Conservation (phyloP, 2,113 vertebrate species). For the Grallaria varia region DNA sequence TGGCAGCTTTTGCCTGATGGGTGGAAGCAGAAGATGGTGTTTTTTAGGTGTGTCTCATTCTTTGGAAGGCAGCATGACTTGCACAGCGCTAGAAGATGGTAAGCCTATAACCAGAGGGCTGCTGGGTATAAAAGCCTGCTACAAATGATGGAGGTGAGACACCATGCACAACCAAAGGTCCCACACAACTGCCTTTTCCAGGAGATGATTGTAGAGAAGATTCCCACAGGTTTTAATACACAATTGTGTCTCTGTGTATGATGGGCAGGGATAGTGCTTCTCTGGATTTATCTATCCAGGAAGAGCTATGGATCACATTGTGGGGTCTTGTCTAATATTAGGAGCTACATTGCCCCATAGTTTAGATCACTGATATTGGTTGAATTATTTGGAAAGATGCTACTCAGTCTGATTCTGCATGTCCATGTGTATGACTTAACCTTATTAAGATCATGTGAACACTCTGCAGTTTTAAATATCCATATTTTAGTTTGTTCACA, state of each 20-base stretch:
- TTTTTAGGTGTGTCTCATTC: not conserved
- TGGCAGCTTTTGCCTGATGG: not conserved
- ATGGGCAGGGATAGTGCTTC: not conserved
- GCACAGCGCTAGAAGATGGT: not conserved
- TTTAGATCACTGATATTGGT: not conserved
- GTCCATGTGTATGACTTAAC: not conserved
- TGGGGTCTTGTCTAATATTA: not conserved
- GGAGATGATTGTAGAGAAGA: not conserved
- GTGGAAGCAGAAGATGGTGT: not conserved
- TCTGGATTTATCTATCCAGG: not conserved
- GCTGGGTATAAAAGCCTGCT: not conserved
- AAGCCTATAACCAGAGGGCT: not conserved
- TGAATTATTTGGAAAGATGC: not conserved
- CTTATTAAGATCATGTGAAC: not conserved
- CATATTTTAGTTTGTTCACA: not conserved
- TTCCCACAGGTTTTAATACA: not conserved
- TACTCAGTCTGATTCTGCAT: not conserved
- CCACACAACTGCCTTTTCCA: not conserved
- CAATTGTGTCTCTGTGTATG: rapidly evolving
- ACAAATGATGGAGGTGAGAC: not conserved
- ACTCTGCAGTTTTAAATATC: not conserved
- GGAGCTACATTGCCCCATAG: not conserved
- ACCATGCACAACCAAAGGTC: not conserved
- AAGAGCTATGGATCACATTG: not conserved
- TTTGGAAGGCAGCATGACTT: not conserved